phyloP scores from a whole-genome alignment of 2,888 invertebrate species.

The Noctua janthina region DNA sequence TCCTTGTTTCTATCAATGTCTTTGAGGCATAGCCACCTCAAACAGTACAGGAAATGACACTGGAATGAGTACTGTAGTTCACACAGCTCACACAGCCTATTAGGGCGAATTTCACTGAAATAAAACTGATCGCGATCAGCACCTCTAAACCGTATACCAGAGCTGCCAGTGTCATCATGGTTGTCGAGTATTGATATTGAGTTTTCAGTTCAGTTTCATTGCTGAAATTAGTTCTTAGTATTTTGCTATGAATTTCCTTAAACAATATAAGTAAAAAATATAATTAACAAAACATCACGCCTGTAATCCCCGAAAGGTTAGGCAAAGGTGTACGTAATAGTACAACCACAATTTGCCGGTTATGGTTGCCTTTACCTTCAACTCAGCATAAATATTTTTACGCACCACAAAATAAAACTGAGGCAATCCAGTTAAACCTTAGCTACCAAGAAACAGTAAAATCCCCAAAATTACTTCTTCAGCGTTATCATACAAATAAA shows the following conservation, averaged over 20 bases:
- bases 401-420: constrained; percentile 5
- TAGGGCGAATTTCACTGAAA: background rate
- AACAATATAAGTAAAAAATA: no score
- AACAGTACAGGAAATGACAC: background rate
- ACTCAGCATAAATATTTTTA: background rate
- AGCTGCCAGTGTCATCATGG: background rate
- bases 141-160: background rate
- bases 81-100: background rate
- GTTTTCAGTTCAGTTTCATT: background rate
- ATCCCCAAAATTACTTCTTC: constrained; percentile 10
- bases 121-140: background rate
- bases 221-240: background rate
- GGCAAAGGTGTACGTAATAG: no score
- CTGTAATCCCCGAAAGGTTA: no score
- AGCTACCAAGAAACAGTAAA: constrained; percentile 6
- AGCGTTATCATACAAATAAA: constrained; percentile 40
- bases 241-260: background rate
- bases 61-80: background rate
- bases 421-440: constrained; percentile 12
- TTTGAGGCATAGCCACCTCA: background rate
- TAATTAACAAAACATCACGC: no score
- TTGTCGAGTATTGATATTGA: background rate
- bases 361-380: no score
- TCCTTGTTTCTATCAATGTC: background rate
- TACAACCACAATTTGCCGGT: no score